phyloP scores from a whole-genome alignment of 1,140 invertebrate genomes.

The Cydia amplana region DNA sequence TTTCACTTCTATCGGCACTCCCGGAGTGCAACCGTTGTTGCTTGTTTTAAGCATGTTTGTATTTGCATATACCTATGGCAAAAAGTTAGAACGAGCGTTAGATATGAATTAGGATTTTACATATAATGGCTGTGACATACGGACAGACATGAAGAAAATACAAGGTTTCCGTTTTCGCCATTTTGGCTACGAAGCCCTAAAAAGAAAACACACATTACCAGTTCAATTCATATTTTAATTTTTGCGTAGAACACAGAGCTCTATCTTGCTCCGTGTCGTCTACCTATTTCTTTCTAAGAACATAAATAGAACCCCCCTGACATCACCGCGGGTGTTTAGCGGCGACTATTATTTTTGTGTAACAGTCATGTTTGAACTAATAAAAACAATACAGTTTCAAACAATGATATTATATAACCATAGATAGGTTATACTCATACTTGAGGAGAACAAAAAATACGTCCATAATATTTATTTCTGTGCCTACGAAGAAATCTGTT shows the following conservation, averaged over 20 bases:
- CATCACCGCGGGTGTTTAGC: slow-evolving; percentile 48
- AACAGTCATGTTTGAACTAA: slow-evolving; percentile 9
- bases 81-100: too few relatives aligned
- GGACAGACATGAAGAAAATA: not conserved
- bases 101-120: too few relatives aligned
- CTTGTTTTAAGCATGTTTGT: too few relatives aligned
- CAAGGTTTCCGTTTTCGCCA: not conserved
- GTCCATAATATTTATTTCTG: too few relatives aligned
- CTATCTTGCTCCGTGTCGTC: slow-evolving; percentile 34
- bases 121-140: too few relatives aligned
- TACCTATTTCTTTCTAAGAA: slow-evolving; percentile 37
- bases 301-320: slow-evolving; percentile 46
- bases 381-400: not conserved
- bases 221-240: not conserved
- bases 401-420: too few relatives aligned
- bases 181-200: not conserved
- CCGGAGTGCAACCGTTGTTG: too few relatives aligned
- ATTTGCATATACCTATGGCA: too few relatives aligned
- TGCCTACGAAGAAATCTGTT: too few relatives aligned
- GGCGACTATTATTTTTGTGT: slow-evolving; percentile 46
- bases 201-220: not conserved
- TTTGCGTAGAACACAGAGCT: not conserved
- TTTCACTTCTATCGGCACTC: too few relatives aligned
- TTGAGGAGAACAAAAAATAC: too few relatives aligned
- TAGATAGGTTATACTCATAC: too few relatives aligned